These are phyloP conservation scores for Drosophila mercatorum DNA, from an alignment of 2,888 invertebrate genomes.

Conservation along the genomic window DNA sequence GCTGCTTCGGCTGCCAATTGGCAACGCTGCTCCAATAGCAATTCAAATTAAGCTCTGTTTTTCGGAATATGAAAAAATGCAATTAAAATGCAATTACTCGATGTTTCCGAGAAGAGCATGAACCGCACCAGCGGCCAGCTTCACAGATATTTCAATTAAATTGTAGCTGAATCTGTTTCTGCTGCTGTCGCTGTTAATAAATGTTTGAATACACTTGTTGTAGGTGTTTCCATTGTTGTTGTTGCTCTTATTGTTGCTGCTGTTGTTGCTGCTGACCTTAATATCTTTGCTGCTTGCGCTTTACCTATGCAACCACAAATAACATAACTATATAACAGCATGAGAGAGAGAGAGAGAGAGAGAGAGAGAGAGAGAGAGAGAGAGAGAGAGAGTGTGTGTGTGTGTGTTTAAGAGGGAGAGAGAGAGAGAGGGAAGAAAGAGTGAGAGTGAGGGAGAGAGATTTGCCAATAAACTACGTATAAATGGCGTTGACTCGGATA, in stretches of 20 bases:
- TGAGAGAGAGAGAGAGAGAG: background rate
- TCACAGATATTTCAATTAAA: conserved; percentile 6
- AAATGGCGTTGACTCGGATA: conserved; percentile 43
- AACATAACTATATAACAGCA: background rate
- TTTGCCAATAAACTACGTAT: conserved; percentile 41
- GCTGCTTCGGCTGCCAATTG: background rate
- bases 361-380: background rate
- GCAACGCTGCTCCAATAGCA: background rate
- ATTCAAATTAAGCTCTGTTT: background rate
- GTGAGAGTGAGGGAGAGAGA: background rate
- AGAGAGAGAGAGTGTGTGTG: background rate
- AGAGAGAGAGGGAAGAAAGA: background rate
- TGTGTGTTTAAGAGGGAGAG: no score
- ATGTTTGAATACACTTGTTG: conserved; percentile 11
- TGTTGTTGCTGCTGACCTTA: conserved; percentile 51
- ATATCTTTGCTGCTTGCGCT: conserved; percentile 25
- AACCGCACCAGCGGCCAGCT: background rate
- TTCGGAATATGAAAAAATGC: background rate
- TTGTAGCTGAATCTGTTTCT: background rate
- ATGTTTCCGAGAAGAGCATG: background rate
- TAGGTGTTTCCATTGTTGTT: conserved; percentile 17
- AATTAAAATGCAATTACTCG: conserved; percentile 7
- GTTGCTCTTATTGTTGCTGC: conserved; percentile 14
- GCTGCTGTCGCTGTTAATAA: conserved; percentile 18
- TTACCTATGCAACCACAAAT: conserved; percentile 14